Base-by-base conservation (phyloP, 1,140 invertebrate species). In the Nylanderia fulva region DNA sequence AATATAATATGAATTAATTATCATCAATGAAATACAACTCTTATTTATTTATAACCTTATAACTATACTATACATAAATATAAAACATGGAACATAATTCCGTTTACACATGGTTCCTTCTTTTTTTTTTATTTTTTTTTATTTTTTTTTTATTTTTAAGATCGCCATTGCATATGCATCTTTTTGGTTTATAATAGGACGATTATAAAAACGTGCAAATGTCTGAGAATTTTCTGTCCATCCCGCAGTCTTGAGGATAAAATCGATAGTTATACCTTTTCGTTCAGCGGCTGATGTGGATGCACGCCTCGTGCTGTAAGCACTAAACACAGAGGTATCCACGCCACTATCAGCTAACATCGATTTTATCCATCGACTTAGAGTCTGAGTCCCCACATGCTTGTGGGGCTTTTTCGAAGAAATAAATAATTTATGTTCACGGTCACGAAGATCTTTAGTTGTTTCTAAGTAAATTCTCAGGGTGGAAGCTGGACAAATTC, bases 161-260 rank as follows among this genome's bases (percentile, higher is more conserved):
- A 66, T 60, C 45, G 52, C 79, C 24, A 29, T 15, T 9, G n/a
- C 29, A 64, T 9, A 83, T 15, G 45, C 60, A n/a, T n/a, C 24
- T 45, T 36, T 18, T 54, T n/a, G n/a, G n/a, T 60, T 15, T 36
- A 42, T 45, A 6, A 21, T 7, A 54, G 42, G 21, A 27, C 24
- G 29, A 2, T 84, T 84, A 66, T 90, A 90, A 77, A 88, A 88
- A 2, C 52, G 27, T 13, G 90, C 86, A 68, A 91, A 90, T 0
- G 77, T 83, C 24, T 82, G 48, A 2, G 89, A 91, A 11, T 87
- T 61, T 21, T 75, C 56, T 15, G 88, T 80, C 90, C 88, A 90
- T 4, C 90, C 89, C 0, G 85, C 88, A 29, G 89, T 63, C 74
- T 83, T 85, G 6, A 85, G 45, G 39, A 91, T 90, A 4, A 58